Conservation (phyloP, 1,140 invertebrate species). For the Bombus huntii region DNA sequence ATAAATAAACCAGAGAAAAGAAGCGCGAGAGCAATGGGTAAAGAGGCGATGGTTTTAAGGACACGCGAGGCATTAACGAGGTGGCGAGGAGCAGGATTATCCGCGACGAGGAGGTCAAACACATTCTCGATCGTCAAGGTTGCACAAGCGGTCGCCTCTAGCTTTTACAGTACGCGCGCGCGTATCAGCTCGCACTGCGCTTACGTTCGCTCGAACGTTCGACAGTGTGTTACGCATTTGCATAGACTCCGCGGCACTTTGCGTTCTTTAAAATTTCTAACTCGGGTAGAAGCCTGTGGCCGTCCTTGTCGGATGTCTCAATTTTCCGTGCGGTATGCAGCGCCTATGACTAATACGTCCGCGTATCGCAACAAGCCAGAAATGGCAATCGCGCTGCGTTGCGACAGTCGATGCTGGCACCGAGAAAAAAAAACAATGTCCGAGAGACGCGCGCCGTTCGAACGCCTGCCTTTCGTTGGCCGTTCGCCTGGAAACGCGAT, state of each 20-base stretch:
- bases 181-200: neutral
- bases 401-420: conserved; percentile 34
- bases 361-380: conserved; percentile 58
- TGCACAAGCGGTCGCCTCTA: conserved; percentile 35
- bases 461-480: conserved; percentile 30
- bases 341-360: conserved; percentile 59
- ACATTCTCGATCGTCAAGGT: conserved; percentile 66
- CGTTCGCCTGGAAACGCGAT: conserved; percentile 4
- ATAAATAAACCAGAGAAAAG: neutral
- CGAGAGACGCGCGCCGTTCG: conserved; percentile 12
- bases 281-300: conserved; percentile 21
- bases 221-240: conserved; percentile 27
- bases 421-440: conserved; percentile 22
- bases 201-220: conserved; percentile 2
- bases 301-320: conserved; percentile 66
- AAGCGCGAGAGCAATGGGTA: neutral
- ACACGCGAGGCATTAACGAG: conserved; percentile 56
- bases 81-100: conserved; percentile 57
- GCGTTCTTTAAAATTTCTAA: conserved; percentile 61
- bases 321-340: conserved; percentile 59
- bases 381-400: conserved; percentile 47
- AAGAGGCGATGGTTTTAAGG: conserved; percentile 54
- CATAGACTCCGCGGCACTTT: conserved; percentile 17
- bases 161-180: conserved; percentile 2
- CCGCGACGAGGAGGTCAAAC: conserved; percentile 51